Evolutionary conservation across 1,140 invertebrate species (phyloP), one percentile per base, ranked within the genome.

Genomic region (Cydia strobilella): DNA sequence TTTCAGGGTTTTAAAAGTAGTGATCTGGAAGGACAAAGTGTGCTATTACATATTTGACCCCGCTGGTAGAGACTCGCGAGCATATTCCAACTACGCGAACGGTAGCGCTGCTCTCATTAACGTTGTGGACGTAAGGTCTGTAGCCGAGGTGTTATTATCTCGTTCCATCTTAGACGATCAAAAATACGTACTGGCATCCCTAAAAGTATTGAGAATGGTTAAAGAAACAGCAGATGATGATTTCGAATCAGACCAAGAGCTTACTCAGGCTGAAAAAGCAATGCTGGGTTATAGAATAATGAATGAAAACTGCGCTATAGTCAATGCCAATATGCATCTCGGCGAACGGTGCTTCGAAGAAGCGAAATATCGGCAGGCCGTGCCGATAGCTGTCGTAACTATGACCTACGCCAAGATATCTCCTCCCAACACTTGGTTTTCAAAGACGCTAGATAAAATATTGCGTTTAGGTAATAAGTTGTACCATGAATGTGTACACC

Each of bases 321-420:
- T 94, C 9, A 93, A 93, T 74, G 94, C 89, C 35, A 94, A 92
- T 45, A 94, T 93, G 86, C 93, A 94, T 86, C 87, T 94, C 74
- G 93, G 90, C 0, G 94, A 94, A 76, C 84, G 88, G 76, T 94
- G 93, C 80, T 94, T 94, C 73, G 91, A 92, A 73, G 93, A 94
- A 27, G 87, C 92, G 0, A 92, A 93, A 71, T 94, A 89, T 74
- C 88, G 93, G 62, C 94, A 94, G 82, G 90, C 93, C 0, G 81
- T 94, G 35, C 80, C 94, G 4, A 93, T 94, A 76, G 89, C 91
- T 0, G 81, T 93, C 6, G 87, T 91, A 18, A 92, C 93, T 66
- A 89, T 94, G 90, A 93, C 93, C 0, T 94, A 94, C 77, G 92
- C 94, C 0, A 91, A 93, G 83, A 94, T 94, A 74, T 93, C 93